phyloP scores from a whole-genome alignment of 2,888 invertebrate species.

The Eupsilia transversa region DNA sequence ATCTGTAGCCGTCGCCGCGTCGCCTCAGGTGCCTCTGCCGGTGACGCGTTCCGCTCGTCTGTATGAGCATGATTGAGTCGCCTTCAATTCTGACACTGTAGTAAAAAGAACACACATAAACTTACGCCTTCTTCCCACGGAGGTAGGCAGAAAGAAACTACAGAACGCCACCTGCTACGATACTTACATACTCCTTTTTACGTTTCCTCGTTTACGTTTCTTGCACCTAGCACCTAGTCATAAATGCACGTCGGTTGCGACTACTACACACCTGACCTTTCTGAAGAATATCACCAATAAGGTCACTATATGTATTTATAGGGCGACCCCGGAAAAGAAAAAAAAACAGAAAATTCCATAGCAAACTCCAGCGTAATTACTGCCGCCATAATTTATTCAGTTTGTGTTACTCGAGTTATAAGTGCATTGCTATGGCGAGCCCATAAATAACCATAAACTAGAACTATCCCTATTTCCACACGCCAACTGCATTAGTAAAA shows the following conservation, averaged over 20 bases:
- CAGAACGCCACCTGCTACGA: not conserved
- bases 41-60: too few species aligned
- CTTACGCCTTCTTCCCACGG: too few species aligned
- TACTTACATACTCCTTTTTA: too few species aligned
- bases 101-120: too few species aligned
- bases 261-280: not conserved
- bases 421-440: conserved; percentile 50
- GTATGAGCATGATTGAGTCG: too few species aligned
- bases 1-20: too few species aligned
- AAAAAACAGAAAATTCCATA: not conserved
- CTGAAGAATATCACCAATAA: not conserved
- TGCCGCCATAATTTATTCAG: conserved; percentile 53
- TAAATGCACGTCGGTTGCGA: too few species aligned
- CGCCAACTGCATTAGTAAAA: conserved; percentile 45
- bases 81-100: too few species aligned
- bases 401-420: conserved; percentile 50
- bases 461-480: conserved; percentile 35
- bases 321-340: not conserved
- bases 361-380: conserved; percentile 19
- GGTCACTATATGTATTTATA: not conserved
- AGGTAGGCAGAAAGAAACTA: too few species aligned
- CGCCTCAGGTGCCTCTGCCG: too few species aligned
- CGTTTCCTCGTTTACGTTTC: not conserved
- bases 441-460: conserved; percentile 29
- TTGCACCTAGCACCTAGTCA: too few species aligned